phyloP scores from a whole-genome alignment of 2,113 vertebrate species.

The Zingel zingel region DNA sequence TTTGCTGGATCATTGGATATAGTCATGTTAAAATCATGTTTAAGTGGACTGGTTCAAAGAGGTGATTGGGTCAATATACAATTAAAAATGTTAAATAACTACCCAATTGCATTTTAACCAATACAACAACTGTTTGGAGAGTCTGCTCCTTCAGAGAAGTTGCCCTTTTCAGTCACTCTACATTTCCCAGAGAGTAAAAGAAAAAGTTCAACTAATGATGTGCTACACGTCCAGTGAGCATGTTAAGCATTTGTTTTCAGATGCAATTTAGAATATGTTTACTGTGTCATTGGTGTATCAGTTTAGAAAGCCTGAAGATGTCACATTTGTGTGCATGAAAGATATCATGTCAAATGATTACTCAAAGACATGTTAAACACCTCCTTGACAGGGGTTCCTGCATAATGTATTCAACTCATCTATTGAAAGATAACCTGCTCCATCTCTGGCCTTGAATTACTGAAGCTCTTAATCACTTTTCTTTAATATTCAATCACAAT shows the following conservation, averaged over 20 bases:
- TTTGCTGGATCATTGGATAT: slow-evolving; percentile 41
- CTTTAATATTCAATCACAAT: slow-evolving; percentile 49
- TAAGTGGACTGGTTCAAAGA: slow-evolving; percentile 36
- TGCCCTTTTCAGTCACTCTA: neutral
- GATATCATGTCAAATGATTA: slow-evolving; percentile 40
- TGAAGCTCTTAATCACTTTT: slow-evolving; percentile 54
- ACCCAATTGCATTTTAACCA: neutral
- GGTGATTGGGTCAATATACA: slow-evolving; percentile 33
- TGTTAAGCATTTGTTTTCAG: neutral
- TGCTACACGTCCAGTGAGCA: too few relatives aligned
- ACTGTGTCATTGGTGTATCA: neutral
- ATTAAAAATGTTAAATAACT: slow-evolving; percentile 35
- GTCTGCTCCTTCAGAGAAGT: neutral
- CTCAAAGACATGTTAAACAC: slow-evolving; percentile 53
- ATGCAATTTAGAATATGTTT: neutral
- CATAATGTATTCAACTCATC: slow-evolving; percentile 61
- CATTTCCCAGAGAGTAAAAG: neutral
- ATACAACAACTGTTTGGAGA: neutral
- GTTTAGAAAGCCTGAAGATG: neutral
- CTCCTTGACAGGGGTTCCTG: slow-evolving; percentile 36
- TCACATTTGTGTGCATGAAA: neutral
- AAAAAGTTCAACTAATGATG: slow-evolving; percentile 1
- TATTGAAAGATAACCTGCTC: slow-evolving; percentile 42
- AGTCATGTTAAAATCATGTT: slow-evolving; percentile 44
- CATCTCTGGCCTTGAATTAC: slow-evolving; percentile 48